phyloP scores from a whole-genome alignment of 2,113 vertebrate species.

The Channa argus region DNA sequence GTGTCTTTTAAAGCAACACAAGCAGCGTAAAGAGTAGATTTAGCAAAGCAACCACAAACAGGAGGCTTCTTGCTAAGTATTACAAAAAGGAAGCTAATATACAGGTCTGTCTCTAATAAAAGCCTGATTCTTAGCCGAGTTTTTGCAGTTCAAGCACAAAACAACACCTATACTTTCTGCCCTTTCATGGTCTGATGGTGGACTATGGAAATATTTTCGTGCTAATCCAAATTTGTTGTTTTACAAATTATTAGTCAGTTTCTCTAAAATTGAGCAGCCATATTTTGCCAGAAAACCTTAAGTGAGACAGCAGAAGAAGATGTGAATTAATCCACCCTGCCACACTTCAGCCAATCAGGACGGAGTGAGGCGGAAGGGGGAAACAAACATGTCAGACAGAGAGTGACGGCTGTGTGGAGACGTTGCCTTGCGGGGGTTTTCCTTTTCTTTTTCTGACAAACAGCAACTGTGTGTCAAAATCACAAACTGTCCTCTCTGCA shows the following conservation, averaged over 20 bases:
- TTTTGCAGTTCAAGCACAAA: no score
- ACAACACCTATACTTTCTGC: no score
- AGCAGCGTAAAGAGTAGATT: no score
- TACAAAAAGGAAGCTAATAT: no score
- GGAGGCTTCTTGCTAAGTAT: no score
- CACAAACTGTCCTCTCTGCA: conserved; percentile 12
- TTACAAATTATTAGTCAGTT: background rate
- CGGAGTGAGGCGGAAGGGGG: background rate
- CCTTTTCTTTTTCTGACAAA: conserved; percentile 17
- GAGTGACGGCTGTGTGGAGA: conserved; percentile 1
- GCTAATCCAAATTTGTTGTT: no score
- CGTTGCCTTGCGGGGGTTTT: background rate
- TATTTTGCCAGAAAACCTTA: conserved; percentile 5
- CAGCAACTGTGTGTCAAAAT: conserved; percentile 17
- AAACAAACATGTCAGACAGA: background rate
- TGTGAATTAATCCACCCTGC: conserved; percentile 22
- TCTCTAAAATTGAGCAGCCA: background rate
- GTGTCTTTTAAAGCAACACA: no score
- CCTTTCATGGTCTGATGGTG: no score
- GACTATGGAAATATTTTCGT: no score
- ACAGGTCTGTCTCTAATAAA: no score
- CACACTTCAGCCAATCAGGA: conserved; percentile 25
- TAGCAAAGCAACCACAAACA: no score
- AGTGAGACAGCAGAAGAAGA: conserved; percentile 18
- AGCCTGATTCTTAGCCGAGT: no score